phyloP scores from a whole-genome alignment of 2,888 invertebrate species.

The Furcula furcula region DNA sequence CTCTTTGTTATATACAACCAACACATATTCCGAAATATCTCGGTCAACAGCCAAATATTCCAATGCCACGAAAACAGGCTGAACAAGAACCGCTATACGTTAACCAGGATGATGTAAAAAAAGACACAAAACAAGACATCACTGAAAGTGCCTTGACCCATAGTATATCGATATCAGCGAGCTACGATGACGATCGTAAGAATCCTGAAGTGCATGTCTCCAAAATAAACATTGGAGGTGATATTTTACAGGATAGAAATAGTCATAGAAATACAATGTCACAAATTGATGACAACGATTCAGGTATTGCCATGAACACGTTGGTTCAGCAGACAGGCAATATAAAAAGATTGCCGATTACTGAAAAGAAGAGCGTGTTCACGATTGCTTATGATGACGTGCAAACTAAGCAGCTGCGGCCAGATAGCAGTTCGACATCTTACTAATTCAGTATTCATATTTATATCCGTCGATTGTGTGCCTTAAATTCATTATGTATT shows the following conservation, averaged over 20 bases:
- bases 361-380: constrained; percentile 95
- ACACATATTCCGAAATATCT: constrained; percentile 84
- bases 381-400: constrained; percentile 96
- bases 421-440: constrained; percentile 90
- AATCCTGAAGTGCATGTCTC: constrained; percentile 81
- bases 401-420: constrained; percentile 90
- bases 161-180: constrained; percentile 72
- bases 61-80: constrained; percentile 54
- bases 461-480: constrained; percentile 43
- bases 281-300: constrained; percentile 87
- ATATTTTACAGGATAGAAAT: constrained; percentile 40
- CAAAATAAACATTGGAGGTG: constrained; percentile 75
- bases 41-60: constrained; percentile 77
- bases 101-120: constrained; percentile 70
- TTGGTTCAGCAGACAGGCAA: constrained; percentile 77
- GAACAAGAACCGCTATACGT: constrained; percentile 75
- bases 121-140: constrained; percentile 48
- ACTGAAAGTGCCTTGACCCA: constrained; percentile 70
- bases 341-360: constrained; percentile 84
- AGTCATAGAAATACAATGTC: constrained; percentile 44
- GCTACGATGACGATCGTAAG: constrained; percentile 58
- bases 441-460: constrained; percentile 44
- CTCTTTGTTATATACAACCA: constrained; percentile 77
- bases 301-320: constrained; percentile 89
- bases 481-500: constrained; percentile 47